Evolutionary conservation across 2,888 invertebrate species (phyloP).

Genomic region (Athetis lepigone): DNA sequence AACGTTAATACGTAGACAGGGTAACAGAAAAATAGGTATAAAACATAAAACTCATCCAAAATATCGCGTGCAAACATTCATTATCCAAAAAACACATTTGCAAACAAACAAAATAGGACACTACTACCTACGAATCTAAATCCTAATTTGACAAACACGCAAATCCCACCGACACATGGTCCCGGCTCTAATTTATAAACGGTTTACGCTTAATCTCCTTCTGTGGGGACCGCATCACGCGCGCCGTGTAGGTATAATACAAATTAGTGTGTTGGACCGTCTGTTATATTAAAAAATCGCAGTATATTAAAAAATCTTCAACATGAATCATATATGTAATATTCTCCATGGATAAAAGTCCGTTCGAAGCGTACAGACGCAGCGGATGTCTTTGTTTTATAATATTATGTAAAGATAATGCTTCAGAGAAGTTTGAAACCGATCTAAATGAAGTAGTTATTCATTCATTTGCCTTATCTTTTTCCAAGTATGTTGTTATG

Average conservation of each 20-base stretch:
- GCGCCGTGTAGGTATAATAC: conserved; percentile 47
- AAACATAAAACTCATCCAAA: background rate
- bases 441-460: too few species aligned
- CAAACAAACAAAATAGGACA: conserved; percentile 29
- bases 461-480: too few species aligned
- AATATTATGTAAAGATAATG: too few species aligned
- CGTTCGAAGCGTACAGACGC: too few species aligned
- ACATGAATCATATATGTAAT: too few species aligned
- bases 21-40: background rate
- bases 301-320: conserved; percentile 8
- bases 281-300: conserved; percentile 26
- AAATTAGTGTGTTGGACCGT: conserved; percentile 23
- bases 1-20: background rate
- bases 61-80: conserved; percentile 19
- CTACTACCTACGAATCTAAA: conserved; percentile 35
- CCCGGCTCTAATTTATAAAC: conserved; percentile 72
- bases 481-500: too few species aligned
- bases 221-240: conserved; percentile 72
- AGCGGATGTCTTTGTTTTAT: too few species aligned
- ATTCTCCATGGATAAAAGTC: too few species aligned
- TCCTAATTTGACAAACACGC: conserved; percentile 66
- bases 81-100: conserved; percentile 13
- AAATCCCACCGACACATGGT: conserved; percentile 72
- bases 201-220: conserved; percentile 75
- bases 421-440: too few species aligned